A percentile compares a stretch with the other conserved stretches of the same genome.
Conservation (phyloP, 2,797 vertebrate genomes). For the Liasis olivaceus region DNA sequence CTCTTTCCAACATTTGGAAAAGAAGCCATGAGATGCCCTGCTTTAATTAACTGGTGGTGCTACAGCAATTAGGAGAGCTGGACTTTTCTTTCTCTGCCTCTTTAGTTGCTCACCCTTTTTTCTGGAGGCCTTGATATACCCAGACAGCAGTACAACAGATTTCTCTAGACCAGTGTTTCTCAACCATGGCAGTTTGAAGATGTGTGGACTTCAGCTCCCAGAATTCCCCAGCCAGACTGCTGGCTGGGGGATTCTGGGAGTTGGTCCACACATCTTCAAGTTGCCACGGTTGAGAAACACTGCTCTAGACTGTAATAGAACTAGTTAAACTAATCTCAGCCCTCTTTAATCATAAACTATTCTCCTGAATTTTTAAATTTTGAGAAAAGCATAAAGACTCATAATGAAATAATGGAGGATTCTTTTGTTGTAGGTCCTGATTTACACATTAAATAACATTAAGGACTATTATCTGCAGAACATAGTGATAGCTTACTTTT, state of each 20-base stretch:
- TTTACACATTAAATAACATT: conserved; percentile 1
- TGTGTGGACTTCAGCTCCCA: too few species aligned
- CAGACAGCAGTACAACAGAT: neutral
- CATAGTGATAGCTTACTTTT: neutral
- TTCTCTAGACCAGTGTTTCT: neutral
- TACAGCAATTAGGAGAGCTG: neutral
- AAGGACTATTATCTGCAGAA: neutral
- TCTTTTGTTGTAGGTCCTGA: accelerated
- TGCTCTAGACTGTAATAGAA: neutral
- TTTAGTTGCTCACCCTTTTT: accelerated
- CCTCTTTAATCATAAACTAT: conserved; percentile 6
- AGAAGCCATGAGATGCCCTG: neutral
- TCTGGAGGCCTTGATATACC: neutral
- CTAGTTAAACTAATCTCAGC: neutral
- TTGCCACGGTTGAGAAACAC: too few species aligned
- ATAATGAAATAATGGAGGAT: neutral
- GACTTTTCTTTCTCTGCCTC: neutral
- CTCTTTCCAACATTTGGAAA: conserved; percentile 29
- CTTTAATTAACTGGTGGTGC: neutral
- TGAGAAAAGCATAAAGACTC: neutral
- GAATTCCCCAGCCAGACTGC: too few species aligned
- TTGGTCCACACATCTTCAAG: too few species aligned
- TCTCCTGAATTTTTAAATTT: neutral
- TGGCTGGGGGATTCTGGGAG: too few species aligned
- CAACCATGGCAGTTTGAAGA: too few species aligned